Evolutionary conservation across 2,797 vertebrate species (phyloP).

Genomic region (Austrolebias charrua): DNA sequence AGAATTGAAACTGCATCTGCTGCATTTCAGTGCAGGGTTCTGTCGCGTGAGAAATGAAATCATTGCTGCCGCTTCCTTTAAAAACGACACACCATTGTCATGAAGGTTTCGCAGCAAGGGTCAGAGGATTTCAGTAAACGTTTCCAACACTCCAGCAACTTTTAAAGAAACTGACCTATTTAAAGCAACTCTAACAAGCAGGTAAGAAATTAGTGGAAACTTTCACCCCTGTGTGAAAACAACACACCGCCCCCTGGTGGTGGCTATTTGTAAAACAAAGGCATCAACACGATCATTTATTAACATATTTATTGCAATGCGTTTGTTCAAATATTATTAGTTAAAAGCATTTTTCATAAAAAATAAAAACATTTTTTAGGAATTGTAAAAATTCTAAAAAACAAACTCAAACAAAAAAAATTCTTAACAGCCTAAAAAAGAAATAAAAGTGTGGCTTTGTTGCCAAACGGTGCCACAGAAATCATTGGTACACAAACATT

Average conservation of each 20-base stretch:
- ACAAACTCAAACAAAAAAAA: constrained; percentile 30
- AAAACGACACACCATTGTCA: fast-evolving
- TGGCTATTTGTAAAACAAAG: background rate
- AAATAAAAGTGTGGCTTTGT: constrained; percentile 23
- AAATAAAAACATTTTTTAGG: constrained; percentile 31
- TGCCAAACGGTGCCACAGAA: constrained; percentile 20
- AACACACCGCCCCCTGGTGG: background rate
- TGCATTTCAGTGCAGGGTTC: background rate
- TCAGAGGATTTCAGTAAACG: background rate
- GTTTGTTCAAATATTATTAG: constrained; percentile 38
- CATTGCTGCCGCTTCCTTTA: background rate
- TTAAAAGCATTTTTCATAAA: constrained; percentile 46
- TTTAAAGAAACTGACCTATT: no score
- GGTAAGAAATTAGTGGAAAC: no score
- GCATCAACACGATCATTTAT: no score
- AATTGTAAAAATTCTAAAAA: constrained; percentile 51
- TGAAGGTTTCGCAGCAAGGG: background rate
- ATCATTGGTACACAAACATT: constrained; percentile 27
- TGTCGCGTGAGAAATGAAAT: background rate
- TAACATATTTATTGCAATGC: constrained; percentile 38
- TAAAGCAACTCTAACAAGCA: no score
- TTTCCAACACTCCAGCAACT: background rate
- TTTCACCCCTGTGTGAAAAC: no score
- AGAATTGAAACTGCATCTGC: background rate
- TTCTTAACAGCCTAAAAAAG: constrained; percentile 47